These are phyloP conservation scores for Neodontobutis hainanensis DNA, from an alignment of 2,113 vertebrate species.

Conservation along the genomic window DNA sequence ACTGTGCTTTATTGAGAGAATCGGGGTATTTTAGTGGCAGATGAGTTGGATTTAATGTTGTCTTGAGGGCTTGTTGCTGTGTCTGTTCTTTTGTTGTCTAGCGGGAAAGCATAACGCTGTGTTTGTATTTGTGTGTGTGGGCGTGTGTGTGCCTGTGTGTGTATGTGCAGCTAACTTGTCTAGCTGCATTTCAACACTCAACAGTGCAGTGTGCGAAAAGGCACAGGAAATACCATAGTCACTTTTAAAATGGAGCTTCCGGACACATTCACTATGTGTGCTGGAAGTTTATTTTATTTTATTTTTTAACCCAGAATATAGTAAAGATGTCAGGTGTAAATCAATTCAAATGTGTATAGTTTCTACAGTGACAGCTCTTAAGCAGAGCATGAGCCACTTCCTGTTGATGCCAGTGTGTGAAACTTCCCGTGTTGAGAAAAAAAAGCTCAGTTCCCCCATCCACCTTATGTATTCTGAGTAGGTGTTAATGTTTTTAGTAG, in stretches of 20 bases:
- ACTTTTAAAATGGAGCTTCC: constrained; percentile 35
- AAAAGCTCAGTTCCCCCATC: not conserved
- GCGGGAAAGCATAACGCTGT: constrained; percentile 52
- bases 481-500: constrained; percentile 26
- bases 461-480: constrained; percentile 9
- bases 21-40: constrained; percentile 44
- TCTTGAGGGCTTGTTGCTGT: constrained; percentile 65
- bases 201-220: constrained; percentile 28
- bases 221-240: constrained; percentile 57
- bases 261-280: constrained; percentile 15
- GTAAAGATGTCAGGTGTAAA: not conserved
- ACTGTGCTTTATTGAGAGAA: constrained; percentile 35
- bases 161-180: constrained; percentile 39
- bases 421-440: not conserved
- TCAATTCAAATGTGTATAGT: too few relatives aligned
- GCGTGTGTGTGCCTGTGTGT: constrained; percentile 9
- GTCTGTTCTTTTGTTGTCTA: constrained; percentile 69
- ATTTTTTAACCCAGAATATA: not conserved
- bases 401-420: constrained; percentile 37
- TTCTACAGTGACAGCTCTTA: not conserved
- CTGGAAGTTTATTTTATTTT: constrained; percentile 7
- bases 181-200: constrained; percentile 43
- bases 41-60: constrained; percentile 56
- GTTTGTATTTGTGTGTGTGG: constrained; percentile 42
- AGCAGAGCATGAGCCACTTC: constrained; percentile 28